Conservation (phyloP, 2,888 invertebrate species). For the Macrophya alboannulata region DNA sequence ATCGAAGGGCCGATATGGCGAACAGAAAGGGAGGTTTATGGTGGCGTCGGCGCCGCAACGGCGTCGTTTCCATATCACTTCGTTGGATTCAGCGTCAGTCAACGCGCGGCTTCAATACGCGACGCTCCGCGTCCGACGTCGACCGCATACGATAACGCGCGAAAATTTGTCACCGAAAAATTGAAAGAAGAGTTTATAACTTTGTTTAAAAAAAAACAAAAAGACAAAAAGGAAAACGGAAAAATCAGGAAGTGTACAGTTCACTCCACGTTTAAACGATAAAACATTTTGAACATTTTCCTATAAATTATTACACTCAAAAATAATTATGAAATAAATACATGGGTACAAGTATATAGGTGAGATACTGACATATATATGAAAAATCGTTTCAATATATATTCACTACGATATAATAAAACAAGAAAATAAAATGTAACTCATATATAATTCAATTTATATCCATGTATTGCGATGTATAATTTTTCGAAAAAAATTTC, state of each 20-base stretch:
- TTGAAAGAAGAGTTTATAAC: not conserved
- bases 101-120: conserved; percentile 68
- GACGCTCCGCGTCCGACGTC: conserved; percentile 67
- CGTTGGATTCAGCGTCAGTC: conserved; percentile 50
- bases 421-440: too few species aligned
- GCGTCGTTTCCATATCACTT: conserved; percentile 55
- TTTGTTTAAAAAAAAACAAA: not conserved
- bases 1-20: not conserved
- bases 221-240: not conserved
- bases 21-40: conserved; percentile 18
- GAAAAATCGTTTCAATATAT: too few species aligned
- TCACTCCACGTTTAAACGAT: not conserved
- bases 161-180: not conserved
- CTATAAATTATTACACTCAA: not conserved
- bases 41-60: conserved; percentile 53
- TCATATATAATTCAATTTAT: too few species aligned
- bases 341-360: too few species aligned
- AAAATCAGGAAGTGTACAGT: not conserved
- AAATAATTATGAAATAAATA: too few species aligned
- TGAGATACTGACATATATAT: too few species aligned
- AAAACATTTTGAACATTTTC: not conserved
- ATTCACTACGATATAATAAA: too few species aligned
- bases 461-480: not conserved
- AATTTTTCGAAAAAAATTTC: not conserved
- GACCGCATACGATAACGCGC: not conserved